These are phyloP conservation scores for Stratiolaelaps scimitus DNA, from an alignment of 1,140 invertebrate species.

Conservation along the genomic window DNA sequence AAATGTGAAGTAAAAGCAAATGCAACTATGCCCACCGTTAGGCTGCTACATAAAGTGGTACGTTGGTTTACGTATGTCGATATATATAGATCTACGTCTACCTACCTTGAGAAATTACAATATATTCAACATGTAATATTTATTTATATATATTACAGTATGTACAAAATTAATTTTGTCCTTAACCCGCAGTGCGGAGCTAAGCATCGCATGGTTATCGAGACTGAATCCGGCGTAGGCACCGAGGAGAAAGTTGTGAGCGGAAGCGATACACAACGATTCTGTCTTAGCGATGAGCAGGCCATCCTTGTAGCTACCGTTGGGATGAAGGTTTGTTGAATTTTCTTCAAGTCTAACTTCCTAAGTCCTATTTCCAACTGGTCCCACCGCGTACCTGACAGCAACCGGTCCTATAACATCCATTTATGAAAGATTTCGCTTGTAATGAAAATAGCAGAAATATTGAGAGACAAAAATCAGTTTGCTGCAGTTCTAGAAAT, in stretches of 20 bases:
- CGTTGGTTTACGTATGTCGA: background rate
- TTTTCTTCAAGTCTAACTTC: too few relatives aligned
- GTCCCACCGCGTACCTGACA: too few relatives aligned
- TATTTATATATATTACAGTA: background rate
- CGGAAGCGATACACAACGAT: background rate
- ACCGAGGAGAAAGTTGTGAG: background rate
- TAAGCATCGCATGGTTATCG: constrained; percentile 1
- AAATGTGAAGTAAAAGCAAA: background rate
- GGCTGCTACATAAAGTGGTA: background rate
- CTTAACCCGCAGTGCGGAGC: background rate
- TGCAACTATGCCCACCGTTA: too few relatives aligned
- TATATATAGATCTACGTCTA: background rate
- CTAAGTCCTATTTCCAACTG: too few relatives aligned
- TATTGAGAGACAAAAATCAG: too few relatives aligned
- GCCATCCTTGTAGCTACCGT: background rate
- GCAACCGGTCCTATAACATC: too few relatives aligned
- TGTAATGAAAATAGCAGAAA: background rate
- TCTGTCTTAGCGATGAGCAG: background rate
- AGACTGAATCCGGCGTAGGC: background rate
- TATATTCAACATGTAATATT: background rate
- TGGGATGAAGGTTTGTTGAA: background rate
- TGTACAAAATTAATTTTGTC: background rate
- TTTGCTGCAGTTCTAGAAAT: background rate
- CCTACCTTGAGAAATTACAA: background rate
- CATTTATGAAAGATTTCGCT: too few relatives aligned